Conservation (phyloP, 2,797 vertebrate species). For the Intellagama lesueurii region DNA sequence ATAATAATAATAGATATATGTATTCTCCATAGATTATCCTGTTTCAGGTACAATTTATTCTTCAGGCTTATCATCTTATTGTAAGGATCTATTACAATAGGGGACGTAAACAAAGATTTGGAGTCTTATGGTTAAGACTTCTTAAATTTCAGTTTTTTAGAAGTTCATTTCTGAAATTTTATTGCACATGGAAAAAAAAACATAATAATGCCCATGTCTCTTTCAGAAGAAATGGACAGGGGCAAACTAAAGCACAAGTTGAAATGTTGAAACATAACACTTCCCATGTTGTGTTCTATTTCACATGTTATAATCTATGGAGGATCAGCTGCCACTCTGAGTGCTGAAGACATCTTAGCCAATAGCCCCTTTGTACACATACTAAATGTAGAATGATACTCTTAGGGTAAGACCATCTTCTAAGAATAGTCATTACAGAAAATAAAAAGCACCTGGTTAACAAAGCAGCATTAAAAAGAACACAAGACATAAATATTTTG, state of each 20-base stretch:
- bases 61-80: background rate
- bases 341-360: background rate
- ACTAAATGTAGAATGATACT: slow-evolving; percentile 22
- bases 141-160: background rate
- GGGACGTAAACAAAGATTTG: background rate
- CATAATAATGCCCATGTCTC: background rate
- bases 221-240: background rate
- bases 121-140: background rate
- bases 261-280: too few relatives aligned
- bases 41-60: background rate
- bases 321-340: too few relatives aligned
- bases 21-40: background rate
- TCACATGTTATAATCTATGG: too few relatives aligned
- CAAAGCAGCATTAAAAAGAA: slow-evolving; percentile 23
- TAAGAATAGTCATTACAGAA: background rate
- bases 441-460: background rate
- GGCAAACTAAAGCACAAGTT: too few relatives aligned
- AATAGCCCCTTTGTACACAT: background rate
- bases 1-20: background rate
- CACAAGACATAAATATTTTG: slow-evolving; percentile 13
- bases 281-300: too few relatives aligned
- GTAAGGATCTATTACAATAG: background rate
- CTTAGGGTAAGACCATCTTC: background rate
- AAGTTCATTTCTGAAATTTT: background rate
- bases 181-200: background rate